Conservation (phyloP, 1,140 invertebrate species). For the Rhopalosiphum padi region DNA sequence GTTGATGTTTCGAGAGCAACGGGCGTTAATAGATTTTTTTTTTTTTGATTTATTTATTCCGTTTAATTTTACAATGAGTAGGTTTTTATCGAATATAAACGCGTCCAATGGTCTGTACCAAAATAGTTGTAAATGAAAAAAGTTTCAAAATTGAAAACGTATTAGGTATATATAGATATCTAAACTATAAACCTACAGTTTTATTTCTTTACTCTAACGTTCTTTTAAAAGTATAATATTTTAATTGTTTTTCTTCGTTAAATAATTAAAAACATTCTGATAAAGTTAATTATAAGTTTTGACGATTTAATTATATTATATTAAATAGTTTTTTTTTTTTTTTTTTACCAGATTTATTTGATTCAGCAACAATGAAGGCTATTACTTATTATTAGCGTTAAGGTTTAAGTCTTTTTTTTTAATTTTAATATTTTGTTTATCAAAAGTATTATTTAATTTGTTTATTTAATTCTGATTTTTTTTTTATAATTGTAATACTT, state of each 20-base stretch:
- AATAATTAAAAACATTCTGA: neutral
- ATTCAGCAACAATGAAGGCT: too few relatives aligned
- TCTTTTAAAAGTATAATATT: neutral
- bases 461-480: too few relatives aligned
- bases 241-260: neutral
- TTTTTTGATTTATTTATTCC: too few relatives aligned
- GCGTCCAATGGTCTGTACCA: neutral
- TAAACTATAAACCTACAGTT: neutral
- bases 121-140: neutral
- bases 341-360: too few relatives aligned
- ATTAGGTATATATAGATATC: neutral
- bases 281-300: slow-evolving; percentile 18
- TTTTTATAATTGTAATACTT: too few relatives aligned
- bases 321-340: neutral
- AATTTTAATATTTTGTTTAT: too few relatives aligned
- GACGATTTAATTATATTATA: neutral
- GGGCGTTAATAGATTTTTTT: neutral
- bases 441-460: too few relatives aligned
- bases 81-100: neutral
- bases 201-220: neutral
- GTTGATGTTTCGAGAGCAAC: neutral
- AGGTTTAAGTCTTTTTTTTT: too few relatives aligned
- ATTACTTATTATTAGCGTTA: too few relatives aligned
- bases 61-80: neutral
- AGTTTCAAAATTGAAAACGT: neutral